phyloP scores from a whole-genome alignment of 64 coral and sea anemone genomes.

The Dendronephthya gigantea region DNA sequence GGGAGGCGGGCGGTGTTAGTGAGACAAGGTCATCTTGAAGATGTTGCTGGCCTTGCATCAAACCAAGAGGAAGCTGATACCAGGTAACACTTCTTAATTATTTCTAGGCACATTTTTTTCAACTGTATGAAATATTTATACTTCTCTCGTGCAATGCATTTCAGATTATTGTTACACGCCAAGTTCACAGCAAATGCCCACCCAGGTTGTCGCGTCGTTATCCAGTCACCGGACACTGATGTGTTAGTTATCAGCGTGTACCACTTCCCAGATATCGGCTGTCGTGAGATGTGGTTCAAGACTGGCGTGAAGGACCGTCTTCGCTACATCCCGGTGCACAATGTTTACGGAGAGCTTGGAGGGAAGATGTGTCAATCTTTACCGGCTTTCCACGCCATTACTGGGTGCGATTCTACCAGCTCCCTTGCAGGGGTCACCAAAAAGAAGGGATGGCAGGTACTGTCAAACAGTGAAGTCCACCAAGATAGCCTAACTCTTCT shows the following conservation, averaged over 20 bases:
- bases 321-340: constrained; percentile 49
- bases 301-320: constrained; percentile 28
- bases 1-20: too few relatives aligned
- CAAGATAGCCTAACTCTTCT: constrained; percentile 23
- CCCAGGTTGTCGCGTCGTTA: not conserved
- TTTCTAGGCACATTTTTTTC: too few relatives aligned
- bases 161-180: too few relatives aligned
- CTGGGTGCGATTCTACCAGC: constrained; percentile 52
- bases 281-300: constrained; percentile 7
- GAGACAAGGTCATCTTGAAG: too few relatives aligned
- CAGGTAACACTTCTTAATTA: too few relatives aligned
- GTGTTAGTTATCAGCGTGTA: not conserved
- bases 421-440: constrained; percentile 35
- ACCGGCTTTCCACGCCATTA: constrained; percentile 50
- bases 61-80: too few relatives aligned
- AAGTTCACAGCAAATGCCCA: too few relatives aligned
- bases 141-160: too few relatives aligned
- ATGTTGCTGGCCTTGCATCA: too few relatives aligned
- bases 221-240: constrained; percentile 27
- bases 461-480: not conserved
- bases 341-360: constrained; percentile 32
- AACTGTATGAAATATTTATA: too few relatives aligned
- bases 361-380: constrained; percentile 39
- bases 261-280: not conserved
- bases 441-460: constrained; percentile 33